Evolutionary conservation across 2,888 invertebrate genomes (phyloP).

Genomic region (Leistus spinibarbis): DNA sequence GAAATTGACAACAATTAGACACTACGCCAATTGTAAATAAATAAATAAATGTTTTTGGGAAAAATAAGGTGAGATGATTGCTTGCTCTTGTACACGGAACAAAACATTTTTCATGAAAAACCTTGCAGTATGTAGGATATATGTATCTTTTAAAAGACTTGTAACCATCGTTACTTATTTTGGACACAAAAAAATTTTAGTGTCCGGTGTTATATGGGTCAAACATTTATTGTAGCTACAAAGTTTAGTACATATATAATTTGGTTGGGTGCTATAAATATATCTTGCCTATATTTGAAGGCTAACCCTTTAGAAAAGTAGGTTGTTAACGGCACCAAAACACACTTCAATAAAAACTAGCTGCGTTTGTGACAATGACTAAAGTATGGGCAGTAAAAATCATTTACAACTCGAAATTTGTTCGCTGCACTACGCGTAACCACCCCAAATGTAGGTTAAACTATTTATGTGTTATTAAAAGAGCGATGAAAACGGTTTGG

Average conservation of each 20-base stretch:
- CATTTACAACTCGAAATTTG: conserved; percentile 27
- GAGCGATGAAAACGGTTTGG: background rate
- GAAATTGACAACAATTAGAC: too few relatives aligned
- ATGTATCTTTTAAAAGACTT: background rate
- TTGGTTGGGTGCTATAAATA: background rate
- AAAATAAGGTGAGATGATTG: too few relatives aligned
- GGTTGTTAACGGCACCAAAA: conserved; percentile 18
- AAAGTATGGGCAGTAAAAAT: conserved; percentile 27
- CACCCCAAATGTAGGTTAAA: conserved; percentile 25
- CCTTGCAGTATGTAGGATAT: too few relatives aligned
- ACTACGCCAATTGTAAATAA: too few relatives aligned
- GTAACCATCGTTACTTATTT: background rate
- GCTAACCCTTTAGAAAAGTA: conserved; percentile 21
- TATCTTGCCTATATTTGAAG: background rate
- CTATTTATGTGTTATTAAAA: background rate
- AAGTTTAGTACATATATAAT: background rate
- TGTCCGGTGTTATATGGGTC: background rate
- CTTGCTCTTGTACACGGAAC: too few relatives aligned
- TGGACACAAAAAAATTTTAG: background rate
- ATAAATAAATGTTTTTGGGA: too few relatives aligned
- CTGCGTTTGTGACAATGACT: conserved; percentile 22
- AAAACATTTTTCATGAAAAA: too few relatives aligned
- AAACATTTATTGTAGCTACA: background rate
- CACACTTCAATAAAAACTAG: conserved; percentile 19
- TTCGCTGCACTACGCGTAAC: conserved; percentile 3